These are phyloP conservation scores for Pherbina coryleti DNA, from an alignment of 2,888 invertebrate species.

Conservation along the genomic window DNA sequence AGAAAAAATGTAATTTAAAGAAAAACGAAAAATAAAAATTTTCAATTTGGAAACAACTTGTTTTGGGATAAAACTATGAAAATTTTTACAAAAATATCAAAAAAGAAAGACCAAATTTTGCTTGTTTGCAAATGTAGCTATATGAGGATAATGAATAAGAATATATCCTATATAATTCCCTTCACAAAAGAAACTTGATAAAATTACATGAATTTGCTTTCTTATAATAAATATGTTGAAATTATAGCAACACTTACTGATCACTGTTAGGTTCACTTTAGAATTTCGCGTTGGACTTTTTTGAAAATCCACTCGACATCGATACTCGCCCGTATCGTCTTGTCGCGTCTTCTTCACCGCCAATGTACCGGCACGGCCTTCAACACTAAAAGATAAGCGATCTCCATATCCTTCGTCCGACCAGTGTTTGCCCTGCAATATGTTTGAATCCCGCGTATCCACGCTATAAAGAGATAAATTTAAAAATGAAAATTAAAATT, in stretches of 20 bases:
- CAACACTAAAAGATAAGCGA: constrained; percentile 82
- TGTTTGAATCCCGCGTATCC: constrained; percentile 71
- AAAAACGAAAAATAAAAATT: too few species aligned
- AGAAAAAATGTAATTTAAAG: too few species aligned
- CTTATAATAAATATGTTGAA: too few species aligned
- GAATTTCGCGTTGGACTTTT: constrained; percentile 89
- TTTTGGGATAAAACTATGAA: too few species aligned
- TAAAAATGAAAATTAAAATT: not conserved
- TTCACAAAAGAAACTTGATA: too few species aligned
- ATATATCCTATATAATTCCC: too few species aligned
- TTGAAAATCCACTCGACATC: constrained; percentile 91
- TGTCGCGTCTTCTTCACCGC: constrained; percentile 81
- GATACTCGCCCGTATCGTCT: constrained; percentile 84
- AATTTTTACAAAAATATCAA: too few species aligned
- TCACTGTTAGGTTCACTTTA: constrained; percentile 88
- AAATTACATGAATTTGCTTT: too few species aligned
- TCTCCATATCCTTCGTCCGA: constrained; percentile 74
- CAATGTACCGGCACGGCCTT: constrained; percentile 81
- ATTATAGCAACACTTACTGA: constrained; percentile 91
- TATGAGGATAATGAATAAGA: too few species aligned
- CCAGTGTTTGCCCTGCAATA: constrained; percentile 72
- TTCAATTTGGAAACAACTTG: too few species aligned
- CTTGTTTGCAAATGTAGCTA: too few species aligned
- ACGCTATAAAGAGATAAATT: constrained; percentile 65
- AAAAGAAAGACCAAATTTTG: too few species aligned